Conservation (phyloP, 2,888 invertebrate species). For the Nomada fucata region DNA sequence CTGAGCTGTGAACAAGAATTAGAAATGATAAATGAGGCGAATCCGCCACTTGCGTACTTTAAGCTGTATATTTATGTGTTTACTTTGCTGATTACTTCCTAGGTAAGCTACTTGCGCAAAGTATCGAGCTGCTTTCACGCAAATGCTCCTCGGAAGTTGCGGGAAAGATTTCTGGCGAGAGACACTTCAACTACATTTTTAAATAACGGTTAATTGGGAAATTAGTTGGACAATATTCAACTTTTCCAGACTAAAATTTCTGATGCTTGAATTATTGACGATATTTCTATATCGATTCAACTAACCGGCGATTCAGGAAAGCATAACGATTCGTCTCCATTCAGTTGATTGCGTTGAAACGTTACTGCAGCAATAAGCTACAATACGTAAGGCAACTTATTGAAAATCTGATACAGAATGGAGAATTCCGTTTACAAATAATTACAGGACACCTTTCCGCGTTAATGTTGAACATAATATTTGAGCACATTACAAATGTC, state of each 20-base stretch:
- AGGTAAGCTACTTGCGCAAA: constrained; percentile 16
- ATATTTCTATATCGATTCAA: too few relatives aligned
- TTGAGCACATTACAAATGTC: not conserved
- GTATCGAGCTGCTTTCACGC: not conserved
- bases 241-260: too few relatives aligned
- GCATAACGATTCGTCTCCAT: not conserved
- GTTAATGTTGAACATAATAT: not conserved
- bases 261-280: too few relatives aligned
- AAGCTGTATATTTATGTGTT: constrained; percentile 29
- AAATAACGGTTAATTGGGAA: too few relatives aligned
- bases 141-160: not conserved
- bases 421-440: not conserved
- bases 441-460: too few relatives aligned
- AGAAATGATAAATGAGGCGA: constrained; percentile 32
- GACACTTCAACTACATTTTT: too few relatives aligned
- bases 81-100: not conserved
- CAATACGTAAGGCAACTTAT: not conserved
- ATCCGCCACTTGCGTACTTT: not conserved
- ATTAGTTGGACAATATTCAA: too few relatives aligned
- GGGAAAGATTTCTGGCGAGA: not conserved
- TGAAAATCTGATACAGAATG: not conserved
- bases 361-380: not conserved
- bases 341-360: not conserved
- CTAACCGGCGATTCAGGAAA: not conserved
- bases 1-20: constrained; percentile 87